These are phyloP conservation scores for Vespertilio murinus DNA, from an alignment of 2,797 vertebrate species.

Conservation along the genomic window DNA sequence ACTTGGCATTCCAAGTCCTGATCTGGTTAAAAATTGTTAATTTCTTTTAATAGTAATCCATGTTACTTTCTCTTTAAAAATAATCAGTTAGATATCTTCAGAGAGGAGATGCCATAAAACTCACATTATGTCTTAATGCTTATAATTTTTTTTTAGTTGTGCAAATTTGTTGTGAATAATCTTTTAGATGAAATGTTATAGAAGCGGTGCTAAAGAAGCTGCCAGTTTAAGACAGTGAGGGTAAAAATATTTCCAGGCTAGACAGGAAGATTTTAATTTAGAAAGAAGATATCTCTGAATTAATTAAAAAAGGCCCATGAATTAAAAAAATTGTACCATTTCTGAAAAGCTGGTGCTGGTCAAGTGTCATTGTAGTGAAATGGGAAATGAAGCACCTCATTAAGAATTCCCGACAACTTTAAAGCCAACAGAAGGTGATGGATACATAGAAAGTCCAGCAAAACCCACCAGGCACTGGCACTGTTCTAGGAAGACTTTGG, in stretches of 20 bases:
- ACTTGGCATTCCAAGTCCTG: neutral
- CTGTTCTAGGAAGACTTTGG: neutral
- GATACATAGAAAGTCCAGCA: neutral
- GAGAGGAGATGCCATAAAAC: neutral
- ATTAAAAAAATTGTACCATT: neutral
- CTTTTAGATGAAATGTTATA: neutral
- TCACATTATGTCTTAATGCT: neutral
- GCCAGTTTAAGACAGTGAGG: neutral
- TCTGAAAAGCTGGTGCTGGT: neutral
- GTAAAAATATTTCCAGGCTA: neutral
- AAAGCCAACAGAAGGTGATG: neutral
- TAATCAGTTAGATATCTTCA: neutral
- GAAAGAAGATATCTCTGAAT: neutral
- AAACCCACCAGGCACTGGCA: neutral
- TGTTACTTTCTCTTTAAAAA: neutral
- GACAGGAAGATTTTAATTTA: slow-evolving; percentile 39
- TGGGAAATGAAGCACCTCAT: neutral
- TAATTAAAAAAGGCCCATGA: neutral
- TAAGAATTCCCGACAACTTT: neutral
- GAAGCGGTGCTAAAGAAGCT: neutral
- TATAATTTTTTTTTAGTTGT: neutral
- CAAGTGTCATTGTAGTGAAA: neutral
- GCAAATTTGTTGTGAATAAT: neutral
- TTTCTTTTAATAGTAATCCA: neutral
- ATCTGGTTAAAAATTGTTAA: neutral